Conservation (phyloP, 2,797 vertebrate genomes). For the Channa striata region DNA sequence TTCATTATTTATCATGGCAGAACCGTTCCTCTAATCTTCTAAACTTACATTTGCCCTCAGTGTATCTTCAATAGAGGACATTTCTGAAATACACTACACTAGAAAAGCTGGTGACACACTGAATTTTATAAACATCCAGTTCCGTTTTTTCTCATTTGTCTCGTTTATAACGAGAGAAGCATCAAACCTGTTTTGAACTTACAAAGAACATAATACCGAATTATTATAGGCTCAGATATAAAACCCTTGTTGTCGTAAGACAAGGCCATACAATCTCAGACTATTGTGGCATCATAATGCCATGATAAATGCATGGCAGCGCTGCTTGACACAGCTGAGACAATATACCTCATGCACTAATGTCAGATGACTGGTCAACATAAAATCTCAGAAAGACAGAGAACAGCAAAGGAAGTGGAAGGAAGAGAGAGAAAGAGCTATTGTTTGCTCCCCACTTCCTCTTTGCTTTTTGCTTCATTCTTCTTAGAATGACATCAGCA, state of each 20-base stretch:
- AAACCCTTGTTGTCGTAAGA: background rate
- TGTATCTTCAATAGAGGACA: background rate
- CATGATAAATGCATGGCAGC: conserved; percentile 49
- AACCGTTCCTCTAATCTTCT: conserved; percentile 43
- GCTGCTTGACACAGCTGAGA: conserved; percentile 26
- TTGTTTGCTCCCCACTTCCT: conserved; percentile 82
- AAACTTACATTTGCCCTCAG: conserved; percentile 27
- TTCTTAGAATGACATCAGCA: conserved; percentile 86
- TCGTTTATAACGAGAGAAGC: background rate
- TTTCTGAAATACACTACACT: conserved; percentile 24
- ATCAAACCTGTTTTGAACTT: conserved; percentile 5
- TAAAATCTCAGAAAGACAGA: conserved; percentile 55
- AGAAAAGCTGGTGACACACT: conserved; percentile 5
- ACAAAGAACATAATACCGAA: too few relatives aligned
- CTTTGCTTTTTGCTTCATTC: conserved; percentile 76
- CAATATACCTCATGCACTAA: conserved; percentile 37
- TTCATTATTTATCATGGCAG: conserved; percentile 46
- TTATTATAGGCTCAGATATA: conserved; percentile 5
- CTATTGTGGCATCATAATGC: conserved; percentile 52
- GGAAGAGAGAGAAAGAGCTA: conserved; percentile 61
- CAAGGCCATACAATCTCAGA: background rate
- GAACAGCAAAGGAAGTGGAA: conserved; percentile 37
- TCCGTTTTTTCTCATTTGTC: background rate
- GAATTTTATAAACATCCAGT: conserved; percentile 4
- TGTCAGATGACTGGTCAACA: conserved; percentile 64